A percentile compares a stretch with the other conserved stretches of the same genome.
These are phyloP conservation scores for Diaphora mendica DNA, from an alignment of 2,888 invertebrate species.

Conservation along the genomic window DNA sequence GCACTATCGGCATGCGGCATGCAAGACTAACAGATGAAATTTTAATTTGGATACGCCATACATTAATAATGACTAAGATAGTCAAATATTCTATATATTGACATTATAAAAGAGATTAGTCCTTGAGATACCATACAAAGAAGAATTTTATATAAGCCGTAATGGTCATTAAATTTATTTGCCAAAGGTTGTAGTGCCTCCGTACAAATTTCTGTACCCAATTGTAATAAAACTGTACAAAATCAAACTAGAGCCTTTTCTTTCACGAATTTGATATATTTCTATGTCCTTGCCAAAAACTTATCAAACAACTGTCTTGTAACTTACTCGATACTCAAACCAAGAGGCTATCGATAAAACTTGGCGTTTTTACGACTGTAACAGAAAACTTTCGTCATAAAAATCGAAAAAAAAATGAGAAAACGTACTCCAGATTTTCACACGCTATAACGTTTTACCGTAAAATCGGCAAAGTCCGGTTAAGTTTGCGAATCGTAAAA, in stretches of 20 bases:
- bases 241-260: neutral
- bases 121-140: no score
- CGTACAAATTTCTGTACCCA: neutral
- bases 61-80: no score
- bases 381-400: conserved; percentile 48
- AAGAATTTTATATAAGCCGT: neutral
- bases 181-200: neutral
- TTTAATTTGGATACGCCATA: no score
- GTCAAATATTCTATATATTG: no score
- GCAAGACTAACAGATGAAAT: no score
- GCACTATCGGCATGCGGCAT: no score
- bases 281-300: conserved; percentile 12
- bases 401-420: conserved; percentile 45
- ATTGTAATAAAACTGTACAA: neutral
- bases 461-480: conserved; percentile 26
- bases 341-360: conserved; percentile 23
- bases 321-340: conserved; percentile 11
- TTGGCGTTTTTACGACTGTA: conserved; percentile 45
- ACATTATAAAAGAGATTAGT: no score
- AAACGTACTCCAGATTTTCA: conserved; percentile 37
- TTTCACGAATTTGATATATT: neutral
- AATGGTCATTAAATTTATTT: neutral
- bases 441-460: conserved; percentile 40
- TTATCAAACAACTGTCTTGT: conserved; percentile 7
- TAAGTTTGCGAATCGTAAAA: conserved; percentile 43